Evolutionary conservation across 2,888 invertebrate species (phyloP), one percentile per base, ranked within the genome.

Genomic region (Selenia dentaria): DNA sequence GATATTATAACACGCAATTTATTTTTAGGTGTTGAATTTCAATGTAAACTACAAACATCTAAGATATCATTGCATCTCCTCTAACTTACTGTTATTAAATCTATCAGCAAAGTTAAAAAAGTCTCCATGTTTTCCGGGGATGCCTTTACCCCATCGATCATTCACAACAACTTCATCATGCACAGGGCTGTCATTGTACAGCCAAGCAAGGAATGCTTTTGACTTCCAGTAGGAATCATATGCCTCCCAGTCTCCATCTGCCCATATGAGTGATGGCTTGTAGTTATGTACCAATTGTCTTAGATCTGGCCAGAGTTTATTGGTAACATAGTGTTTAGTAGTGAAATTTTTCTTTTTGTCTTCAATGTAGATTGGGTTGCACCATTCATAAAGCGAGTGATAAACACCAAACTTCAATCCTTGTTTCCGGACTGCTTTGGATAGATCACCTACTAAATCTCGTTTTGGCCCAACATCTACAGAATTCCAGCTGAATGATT

Each of bases 221-320:
- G 97, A 94, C 55, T 93, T 93, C 97, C 97, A 98, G 66, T 98
- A 98, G 0, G 90, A 89, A 51, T 95, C 95, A 0, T 92, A 79
- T 0, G 96, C 96, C 74, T 97, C 98, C 97, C 98, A 98, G 62
- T 98, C 98, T 0, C 98, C 98, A 79, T 98, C 98, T 0, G 97
- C 94, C 98, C 98, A 98, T 9, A 98, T 78, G 0, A 98, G 91
- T 22, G 97, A 96, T 0, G 95, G 95, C 47, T 92, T 72, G 64
- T 95, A 96, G 47, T 87, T 83, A 45, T 92, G 74, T 12, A 97
- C 91, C 35, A 97, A 69, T 71, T 98, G 97, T 52, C 93, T 92
- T 67, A 98, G 89, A 79, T 98, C 98, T 0, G 96, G 96, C 54
- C 94, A 81, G 8, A 94, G 87, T 80, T 97, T 97, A 1, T 92